Conservation (phyloP, 2,113 vertebrate species). For the Clupea harengus region DNA sequence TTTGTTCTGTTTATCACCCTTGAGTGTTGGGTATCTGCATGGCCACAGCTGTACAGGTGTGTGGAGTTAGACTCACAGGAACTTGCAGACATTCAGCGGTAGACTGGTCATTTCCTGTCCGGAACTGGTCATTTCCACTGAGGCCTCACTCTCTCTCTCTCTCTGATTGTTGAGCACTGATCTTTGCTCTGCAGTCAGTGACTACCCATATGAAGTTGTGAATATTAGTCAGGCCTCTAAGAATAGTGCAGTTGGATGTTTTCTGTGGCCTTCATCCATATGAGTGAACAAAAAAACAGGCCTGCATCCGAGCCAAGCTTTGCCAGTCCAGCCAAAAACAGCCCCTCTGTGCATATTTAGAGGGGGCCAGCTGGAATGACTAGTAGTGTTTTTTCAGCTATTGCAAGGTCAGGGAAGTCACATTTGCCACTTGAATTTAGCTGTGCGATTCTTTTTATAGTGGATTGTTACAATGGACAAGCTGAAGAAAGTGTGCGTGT, state of each 20-base stretch:
- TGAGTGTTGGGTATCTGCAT: background rate
- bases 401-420: background rate
- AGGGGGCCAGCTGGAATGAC: background rate
- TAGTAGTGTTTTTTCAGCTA: background rate
- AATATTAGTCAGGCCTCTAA: background rate
- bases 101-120: background rate
- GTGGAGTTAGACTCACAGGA: background rate
- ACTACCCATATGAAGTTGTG: background rate
- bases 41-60: background rate
- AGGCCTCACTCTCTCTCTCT: background rate
- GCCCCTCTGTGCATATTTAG: background rate
- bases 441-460: background rate
- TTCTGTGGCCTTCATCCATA: background rate
- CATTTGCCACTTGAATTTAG: background rate
- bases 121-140: background rate
- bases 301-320: background rate
- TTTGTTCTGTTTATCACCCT: background rate
- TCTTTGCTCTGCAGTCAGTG: background rate
- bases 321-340: background rate
- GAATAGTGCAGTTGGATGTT: background rate
- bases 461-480: background rate
- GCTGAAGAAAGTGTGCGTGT: background rate
- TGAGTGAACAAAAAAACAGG: background rate
- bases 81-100: background rate
- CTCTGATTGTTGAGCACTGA: background rate